A percentile compares a stretch with the other conserved stretches of the same genome.
Evolutionary conservation across 1,140 invertebrate species (phyloP).

Genomic region (Campodea augens): DNA sequence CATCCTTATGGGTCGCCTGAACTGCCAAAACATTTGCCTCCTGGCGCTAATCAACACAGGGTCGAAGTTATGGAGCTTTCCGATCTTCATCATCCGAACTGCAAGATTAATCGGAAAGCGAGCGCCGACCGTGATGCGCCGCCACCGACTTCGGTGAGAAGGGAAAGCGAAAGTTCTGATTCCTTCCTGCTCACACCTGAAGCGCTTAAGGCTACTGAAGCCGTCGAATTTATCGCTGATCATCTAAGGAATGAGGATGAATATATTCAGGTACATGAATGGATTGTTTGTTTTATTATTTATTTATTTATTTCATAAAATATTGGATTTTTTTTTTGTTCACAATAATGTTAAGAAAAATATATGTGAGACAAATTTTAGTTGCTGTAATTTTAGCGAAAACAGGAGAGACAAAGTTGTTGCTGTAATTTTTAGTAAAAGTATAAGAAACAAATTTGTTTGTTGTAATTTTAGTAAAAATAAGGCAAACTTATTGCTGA

Average conservation of each 20-base stretch:
- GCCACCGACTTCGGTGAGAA: conserved; percentile 29
- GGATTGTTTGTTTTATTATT: too few species aligned
- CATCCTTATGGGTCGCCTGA: conserved; percentile 60
- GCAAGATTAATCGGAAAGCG: conserved; percentile 74
- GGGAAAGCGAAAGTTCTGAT: conserved; percentile 79
- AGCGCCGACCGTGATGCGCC: conserved; percentile 34
- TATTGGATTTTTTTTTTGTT: too few species aligned
- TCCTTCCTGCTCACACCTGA: conserved; percentile 75
- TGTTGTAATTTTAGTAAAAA: too few species aligned
- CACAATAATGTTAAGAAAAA: too few species aligned
- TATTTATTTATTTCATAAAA: too few species aligned
- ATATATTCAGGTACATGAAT: conserved; percentile 71
- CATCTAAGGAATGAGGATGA: conserved; percentile 91
- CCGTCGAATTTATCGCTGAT: conserved; percentile 94
- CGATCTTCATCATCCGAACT: conserved; percentile 86
- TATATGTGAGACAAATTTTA: too few species aligned
- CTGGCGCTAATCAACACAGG: conserved; percentile 38
- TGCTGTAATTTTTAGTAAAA: too few species aligned
- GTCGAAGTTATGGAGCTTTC: conserved; percentile 86
- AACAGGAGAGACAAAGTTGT: too few species aligned
- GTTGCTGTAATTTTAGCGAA: too few species aligned
- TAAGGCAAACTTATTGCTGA: too few species aligned
- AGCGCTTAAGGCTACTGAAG: conserved; percentile 86
- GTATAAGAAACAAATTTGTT: too few species aligned
- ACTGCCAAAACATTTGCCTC: conserved; percentile 47